These are phyloP conservation scores for Drosophila nr. fundita DNA, from an alignment of 2,888 invertebrate species.

Conservation along the genomic window DNA sequence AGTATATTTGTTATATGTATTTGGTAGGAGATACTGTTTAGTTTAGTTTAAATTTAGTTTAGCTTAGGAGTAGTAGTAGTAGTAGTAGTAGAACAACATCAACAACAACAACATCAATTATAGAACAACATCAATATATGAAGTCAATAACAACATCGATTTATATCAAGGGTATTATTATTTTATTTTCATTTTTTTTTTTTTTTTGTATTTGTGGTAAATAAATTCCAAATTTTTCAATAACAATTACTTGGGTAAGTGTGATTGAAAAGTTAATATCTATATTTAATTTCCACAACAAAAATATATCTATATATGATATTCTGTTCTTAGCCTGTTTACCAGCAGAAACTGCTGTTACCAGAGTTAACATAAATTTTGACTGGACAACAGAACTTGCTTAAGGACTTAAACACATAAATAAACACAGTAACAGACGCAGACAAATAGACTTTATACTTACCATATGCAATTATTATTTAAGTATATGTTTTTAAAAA, in stretches of 20 bases:
- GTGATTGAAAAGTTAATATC: constrained; percentile 7
- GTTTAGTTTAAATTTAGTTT: constrained; percentile 33
- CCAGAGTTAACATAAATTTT: constrained; percentile 6
- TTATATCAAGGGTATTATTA: constrained; percentile 60
- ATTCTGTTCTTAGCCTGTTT: constrained; percentile 9
- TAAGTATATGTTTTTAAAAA: background rate
- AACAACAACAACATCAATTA: constrained; percentile 77
- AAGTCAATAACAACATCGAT: constrained; percentile 80
- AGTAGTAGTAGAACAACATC: constrained; percentile 67
- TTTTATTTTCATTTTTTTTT: constrained; percentile 1
- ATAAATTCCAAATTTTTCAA: constrained; percentile 12
- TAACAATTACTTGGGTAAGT: constrained; percentile 18
- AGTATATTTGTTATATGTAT: constrained; percentile 51
- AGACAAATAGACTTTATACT: constrained; percentile 44
- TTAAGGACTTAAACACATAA: constrained; percentile 35
- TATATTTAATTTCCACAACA: constrained; percentile 7
- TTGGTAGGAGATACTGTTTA: constrained; percentile 44
- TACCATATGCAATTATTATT: constrained; percentile 25
- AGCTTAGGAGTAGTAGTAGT: constrained; percentile 57
- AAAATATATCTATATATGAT: background rate
- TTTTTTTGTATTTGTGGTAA: constrained; percentile 24
- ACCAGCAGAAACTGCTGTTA: constrained; percentile 16
- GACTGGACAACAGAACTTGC: constrained; percentile 18
- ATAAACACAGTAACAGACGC: constrained; percentile 28
- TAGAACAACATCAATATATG: constrained; percentile 80